Evolutionary conservation across 2,888 invertebrate species (phyloP), one percentile per base, ranked within the genome.

Genomic region (Pilophorus perplexus): DNA sequence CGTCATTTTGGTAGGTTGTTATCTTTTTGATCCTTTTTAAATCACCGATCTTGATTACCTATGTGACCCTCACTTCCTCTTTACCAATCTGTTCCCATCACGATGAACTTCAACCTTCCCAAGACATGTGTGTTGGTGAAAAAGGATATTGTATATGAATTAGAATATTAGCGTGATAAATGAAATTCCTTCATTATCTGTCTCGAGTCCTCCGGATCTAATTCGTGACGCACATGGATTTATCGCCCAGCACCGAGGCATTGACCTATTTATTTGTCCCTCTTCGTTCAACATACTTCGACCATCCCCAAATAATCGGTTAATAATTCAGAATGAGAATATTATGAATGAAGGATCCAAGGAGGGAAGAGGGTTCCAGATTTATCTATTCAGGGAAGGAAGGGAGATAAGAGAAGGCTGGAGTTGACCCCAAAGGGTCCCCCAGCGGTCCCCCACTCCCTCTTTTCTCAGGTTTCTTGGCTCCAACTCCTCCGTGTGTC

Each of bases 381-480:
- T 50, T 50, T 50, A 50, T 50, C 50, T 23, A 14, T n/a, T 3
- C 16, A 27, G 50, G 50, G 50, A 50, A 50, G 50, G 50, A 50
- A 50, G 50, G 50, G 50, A 50, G 50, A 50, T 50, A 50, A 50
- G 50, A 20, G 50, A 50, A 50, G 50, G 50, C 50, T 50, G 50
- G 50, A 50, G 50, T 44, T 50, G 50, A 50, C 50, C 50, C 50
- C 50, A 16, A 44, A 23, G 50, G 50, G 50, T 50, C 50, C n/a
- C n/a, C 50, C 50, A 10, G 50, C 27, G 6, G 33, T 46, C 50
- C 27, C 50, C 50, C 50, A 50, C 50, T 50, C 25, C 50, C n/a
- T 50, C 3, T 25, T 10, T n/a, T 16, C 48, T n/a, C 10, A 48
- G 48, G 25, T 50, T 50, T 50, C 50, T 50, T 50, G 50, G 50